These are phyloP conservation scores for Sebastes vulpes DNA, from an alignment of 2,797 vertebrate species.

Conservation along the genomic window DNA sequence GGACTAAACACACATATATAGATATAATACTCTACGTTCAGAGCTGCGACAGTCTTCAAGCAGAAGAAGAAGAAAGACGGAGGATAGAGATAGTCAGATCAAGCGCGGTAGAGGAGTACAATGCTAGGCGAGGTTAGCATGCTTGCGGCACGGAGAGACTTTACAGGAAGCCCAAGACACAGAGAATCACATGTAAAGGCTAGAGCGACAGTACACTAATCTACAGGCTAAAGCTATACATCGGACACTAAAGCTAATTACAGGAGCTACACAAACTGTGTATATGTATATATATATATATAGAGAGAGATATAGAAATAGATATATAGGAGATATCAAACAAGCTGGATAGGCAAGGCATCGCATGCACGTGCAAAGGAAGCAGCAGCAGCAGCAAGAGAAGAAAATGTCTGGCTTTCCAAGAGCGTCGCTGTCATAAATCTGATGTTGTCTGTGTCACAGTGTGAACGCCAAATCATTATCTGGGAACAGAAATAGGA, in stretches of 20 bases:
- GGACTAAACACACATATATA: conserved; percentile 64
- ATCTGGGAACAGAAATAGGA: background rate
- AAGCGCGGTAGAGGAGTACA: conserved; percentile 75
- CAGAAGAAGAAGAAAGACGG: conserved; percentile 67
- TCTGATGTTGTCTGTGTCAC: conserved; percentile 68
- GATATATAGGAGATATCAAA: conserved; percentile 80
- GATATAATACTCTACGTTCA: conserved; percentile 67
- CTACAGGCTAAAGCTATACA: conserved; percentile 83
- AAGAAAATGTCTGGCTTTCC: conserved; percentile 58
- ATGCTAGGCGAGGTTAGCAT: conserved; percentile 82
- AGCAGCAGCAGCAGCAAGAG: conserved; percentile 79
- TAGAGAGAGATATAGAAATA: conserved; percentile 40
- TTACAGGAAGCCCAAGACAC: conserved; percentile 75
- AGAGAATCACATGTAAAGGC: conserved; percentile 82
- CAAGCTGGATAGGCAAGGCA: conserved; percentile 83
- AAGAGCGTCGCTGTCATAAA: conserved; percentile 30
- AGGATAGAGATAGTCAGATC: conserved; percentile 71
- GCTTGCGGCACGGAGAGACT: conserved; percentile 80
- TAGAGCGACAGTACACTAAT: conserved; percentile 82
- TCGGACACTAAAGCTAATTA: conserved; percentile 81
- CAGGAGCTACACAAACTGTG: conserved; percentile 76
- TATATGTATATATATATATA: conserved; percentile 62
- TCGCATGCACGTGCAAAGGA: conserved; percentile 88
- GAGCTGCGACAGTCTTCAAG: conserved; percentile 79
- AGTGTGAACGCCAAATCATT: conserved; percentile 46